Evolutionary conservation across 2,113 vertebrate genomes (phyloP).

Genomic region (Burhinus oedicnemus): DNA sequence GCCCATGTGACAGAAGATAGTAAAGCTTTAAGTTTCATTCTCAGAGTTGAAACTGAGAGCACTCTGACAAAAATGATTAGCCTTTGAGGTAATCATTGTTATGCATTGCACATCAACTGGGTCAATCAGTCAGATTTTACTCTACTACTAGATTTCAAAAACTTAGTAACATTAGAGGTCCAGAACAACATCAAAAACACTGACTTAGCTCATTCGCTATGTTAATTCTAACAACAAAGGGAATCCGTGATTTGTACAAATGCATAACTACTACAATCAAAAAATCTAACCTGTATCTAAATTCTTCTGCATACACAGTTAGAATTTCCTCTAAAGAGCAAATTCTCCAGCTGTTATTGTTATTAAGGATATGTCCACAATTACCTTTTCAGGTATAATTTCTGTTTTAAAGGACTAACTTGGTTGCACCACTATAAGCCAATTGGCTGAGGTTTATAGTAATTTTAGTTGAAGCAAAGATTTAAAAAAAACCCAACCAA

Average conservation of each 20-base stretch:
- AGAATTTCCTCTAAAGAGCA: background rate
- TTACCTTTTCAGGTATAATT: conserved; percentile 16
- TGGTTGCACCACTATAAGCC: background rate
- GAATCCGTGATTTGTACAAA: background rate
- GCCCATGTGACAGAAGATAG: background rate
- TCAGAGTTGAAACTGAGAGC: background rate
- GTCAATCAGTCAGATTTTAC: background rate
- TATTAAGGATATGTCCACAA: background rate
- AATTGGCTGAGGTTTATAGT: background rate
- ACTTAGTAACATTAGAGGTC: background rate
- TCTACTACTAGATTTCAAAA: background rate
- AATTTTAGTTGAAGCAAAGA: background rate
- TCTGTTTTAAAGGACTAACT: conserved; percentile 4
- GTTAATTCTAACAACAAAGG: background rate
- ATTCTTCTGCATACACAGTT: background rate
- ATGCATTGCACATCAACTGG: background rate
- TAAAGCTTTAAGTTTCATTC: background rate
- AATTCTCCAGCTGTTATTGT: background rate
- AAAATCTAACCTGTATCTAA: conserved; percentile 25
- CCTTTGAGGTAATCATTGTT: background rate
- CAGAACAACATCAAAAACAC: background rate
- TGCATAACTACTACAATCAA: background rate
- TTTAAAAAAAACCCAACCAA: background rate
- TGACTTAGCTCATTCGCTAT: background rate
- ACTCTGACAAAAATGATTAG: background rate